Evolutionary conservation across 2,113 vertebrate genomes (phyloP).

Genomic region (Tretioscincus oriximinensis): DNA sequence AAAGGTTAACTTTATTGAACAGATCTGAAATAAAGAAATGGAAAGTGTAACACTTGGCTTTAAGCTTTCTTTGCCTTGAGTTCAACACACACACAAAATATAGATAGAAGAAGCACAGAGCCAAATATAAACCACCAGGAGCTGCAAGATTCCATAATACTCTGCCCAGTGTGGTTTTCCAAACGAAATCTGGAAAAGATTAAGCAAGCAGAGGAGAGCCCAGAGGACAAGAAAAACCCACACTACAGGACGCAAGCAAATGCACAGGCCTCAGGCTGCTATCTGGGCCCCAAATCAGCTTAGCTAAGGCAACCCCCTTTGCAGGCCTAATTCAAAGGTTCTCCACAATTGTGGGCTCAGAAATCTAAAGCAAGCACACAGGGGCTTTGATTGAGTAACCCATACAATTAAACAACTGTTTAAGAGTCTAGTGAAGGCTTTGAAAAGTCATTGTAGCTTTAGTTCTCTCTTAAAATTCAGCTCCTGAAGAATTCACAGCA

Average conservation of each 20-base stretch:
- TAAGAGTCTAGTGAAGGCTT: not conserved
- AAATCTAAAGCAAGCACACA: conserved; percentile 28
- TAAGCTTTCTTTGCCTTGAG: no score
- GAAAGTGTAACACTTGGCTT: no score
- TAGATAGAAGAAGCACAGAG: no score
- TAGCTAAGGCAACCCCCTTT: conserved; percentile 54
- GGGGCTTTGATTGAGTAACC: conserved; percentile 30
- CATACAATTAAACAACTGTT: conserved; percentile 22
- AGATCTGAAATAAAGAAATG: no score
- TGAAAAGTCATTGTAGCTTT: not conserved
- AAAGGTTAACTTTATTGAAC: no score
- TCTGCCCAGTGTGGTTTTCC: not conserved
- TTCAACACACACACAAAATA: no score
- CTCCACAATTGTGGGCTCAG: conserved; percentile 33
- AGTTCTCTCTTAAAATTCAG: conserved; percentile 37
- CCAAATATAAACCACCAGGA: no score
- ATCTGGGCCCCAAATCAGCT: conserved; percentile 17
- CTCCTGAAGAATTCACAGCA: conserved; percentile 33
- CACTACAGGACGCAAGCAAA: conserved; percentile 45
- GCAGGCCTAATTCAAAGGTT: conserved; percentile 49
- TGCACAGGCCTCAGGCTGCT: conserved; percentile 27
- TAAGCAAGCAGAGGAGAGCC: conserved; percentile 26
- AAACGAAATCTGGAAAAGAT: conserved; percentile 32
- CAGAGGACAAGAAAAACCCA: conserved; percentile 24
- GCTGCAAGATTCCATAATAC: not conserved